These are phyloP conservation scores for Polymixis flavicincta DNA, from an alignment of 2,888 invertebrate genomes.

Conservation along the genomic window DNA sequence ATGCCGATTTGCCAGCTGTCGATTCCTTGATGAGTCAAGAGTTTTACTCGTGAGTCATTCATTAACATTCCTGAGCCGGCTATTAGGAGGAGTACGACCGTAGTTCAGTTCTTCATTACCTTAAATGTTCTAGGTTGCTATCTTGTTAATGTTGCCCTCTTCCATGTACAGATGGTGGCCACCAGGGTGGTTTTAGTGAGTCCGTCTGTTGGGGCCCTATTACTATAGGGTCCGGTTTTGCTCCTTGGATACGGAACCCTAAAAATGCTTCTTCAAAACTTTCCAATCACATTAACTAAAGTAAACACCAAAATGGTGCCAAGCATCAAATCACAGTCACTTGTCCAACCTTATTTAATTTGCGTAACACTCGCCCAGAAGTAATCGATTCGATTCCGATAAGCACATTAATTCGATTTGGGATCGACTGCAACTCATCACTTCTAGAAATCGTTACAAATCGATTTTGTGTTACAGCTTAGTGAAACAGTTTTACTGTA, in stretches of 20 bases:
- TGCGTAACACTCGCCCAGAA: slow-evolving; percentile 43
- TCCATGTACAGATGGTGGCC: neutral
- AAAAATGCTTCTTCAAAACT: neutral
- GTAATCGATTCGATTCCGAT: slow-evolving; percentile 66
- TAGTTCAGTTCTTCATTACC: neutral
- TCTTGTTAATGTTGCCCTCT: too few species aligned
- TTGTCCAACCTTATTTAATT: slow-evolving; percentile 35
- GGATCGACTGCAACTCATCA: slow-evolving; percentile 45
- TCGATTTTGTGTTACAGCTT: slow-evolving; percentile 50
- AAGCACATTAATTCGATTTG: slow-evolving; percentile 64
- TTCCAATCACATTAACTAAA: slow-evolving; percentile 33
- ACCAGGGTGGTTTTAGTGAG: neutral
- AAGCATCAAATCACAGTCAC: slow-evolving; percentile 13
- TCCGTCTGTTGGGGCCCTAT: too few species aligned
- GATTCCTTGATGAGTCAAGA: slow-evolving; percentile 77
- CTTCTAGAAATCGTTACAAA: slow-evolving; percentile 57
- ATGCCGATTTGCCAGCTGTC: slow-evolving; percentile 59
- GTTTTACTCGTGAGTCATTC: slow-evolving; percentile 67
- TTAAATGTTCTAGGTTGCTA: too few species aligned
- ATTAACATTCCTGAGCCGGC: slow-evolving; percentile 64
- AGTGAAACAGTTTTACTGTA: slow-evolving; percentile 14
- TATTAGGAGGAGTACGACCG: slow-evolving; percentile 24
- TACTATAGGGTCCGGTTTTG: too few species aligned
- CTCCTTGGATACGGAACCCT: too few species aligned
- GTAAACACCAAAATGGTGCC: slow-evolving; percentile 17